Evolutionary conservation across 2,113 vertebrate genomes (phyloP).

Genomic region (Gasterosteus nipponicus): DNA sequence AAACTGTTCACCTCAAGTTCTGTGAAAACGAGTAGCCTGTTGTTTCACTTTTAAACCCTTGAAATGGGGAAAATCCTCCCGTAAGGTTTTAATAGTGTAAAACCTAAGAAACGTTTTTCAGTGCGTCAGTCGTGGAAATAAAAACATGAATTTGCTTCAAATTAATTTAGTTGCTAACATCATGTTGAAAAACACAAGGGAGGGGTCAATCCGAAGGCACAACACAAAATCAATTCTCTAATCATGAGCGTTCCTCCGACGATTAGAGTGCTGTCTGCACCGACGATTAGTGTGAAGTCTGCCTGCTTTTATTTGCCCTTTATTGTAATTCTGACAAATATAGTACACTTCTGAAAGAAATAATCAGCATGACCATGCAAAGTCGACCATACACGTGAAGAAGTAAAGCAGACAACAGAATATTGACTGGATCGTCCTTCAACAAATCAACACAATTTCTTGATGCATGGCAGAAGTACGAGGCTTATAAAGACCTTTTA

Average conservation of each 20-base stretch:
- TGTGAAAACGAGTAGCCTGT: not conserved
- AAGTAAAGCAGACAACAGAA: not conserved
- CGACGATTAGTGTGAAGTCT: no score
- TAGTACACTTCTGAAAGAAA: not conserved
- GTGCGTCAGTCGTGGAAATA: not conserved
- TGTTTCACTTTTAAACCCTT: not conserved
- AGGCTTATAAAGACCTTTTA: not conserved
- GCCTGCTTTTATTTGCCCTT: not conserved
- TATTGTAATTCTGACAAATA: constrained; percentile 5
- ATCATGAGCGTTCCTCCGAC: constrained; percentile 34
- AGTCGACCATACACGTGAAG: not conserved
- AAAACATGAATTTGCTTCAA: not conserved
- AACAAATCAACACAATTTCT: not conserved
- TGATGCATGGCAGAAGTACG: not conserved
- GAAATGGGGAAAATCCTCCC: not conserved
- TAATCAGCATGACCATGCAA: not conserved
- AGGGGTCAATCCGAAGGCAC: constrained; percentile 14
- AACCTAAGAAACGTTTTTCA: not conserved
- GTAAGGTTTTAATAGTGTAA: no score
- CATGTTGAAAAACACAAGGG: not conserved
- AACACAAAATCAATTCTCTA: not conserved
- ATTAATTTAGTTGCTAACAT: not conserved
- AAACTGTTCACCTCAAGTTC: not conserved
- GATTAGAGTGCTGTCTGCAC: not conserved
- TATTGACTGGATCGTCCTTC: constrained; percentile 16